Evolutionary conservation across 2,797 vertebrate genomes (phyloP), one percentile per base, ranked within the genome.

Genomic region (Tangara arthus): DNA sequence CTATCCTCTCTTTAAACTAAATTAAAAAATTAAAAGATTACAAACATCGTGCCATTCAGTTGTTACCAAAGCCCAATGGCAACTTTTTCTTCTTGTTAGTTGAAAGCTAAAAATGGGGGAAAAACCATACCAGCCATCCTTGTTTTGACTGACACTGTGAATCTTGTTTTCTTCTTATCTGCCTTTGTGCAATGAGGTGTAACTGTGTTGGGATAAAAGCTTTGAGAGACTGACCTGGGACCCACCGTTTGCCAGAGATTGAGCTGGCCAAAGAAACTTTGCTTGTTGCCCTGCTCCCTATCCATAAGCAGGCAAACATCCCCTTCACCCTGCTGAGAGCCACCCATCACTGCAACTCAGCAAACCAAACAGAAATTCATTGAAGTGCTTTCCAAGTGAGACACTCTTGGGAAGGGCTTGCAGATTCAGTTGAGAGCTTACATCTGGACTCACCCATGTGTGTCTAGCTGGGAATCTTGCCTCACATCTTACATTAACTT

Each of bases 221-320:
- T 87, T 53, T 52, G 41, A 68, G 30, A 71, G 26, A 32, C 37
- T 52, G 18, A 15, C 5, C 4, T 2, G 4, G 27, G 20, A 16
- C 5, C 6, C 1, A 3, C 22, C 19, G 10, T 76, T 21, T 4
- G 1, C 7, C 28, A 60, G 37, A 60, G 27, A 44, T 1, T 41
- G 20, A 41, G 5, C 1, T 66, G 37, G 12, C 11, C 32, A 46
- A 70, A 73, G 56, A 46, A 87, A 17, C 0, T 69, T 42, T 24
- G 1, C 16, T 44, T 85, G 21, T 56, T 84, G 18, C 39, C 4
- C 10, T 61, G 20, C 19, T 77, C 11, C 23, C 27, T 85, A 9
- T 15, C 15, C 0, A 0, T 23, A 89, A 75, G 30, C 18, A 71
- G 24, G 16, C 11, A 70, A 46, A 72, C 1, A 10, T 82, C 6